Percentiles rank a stretch among this genome's conserved stretches.
These are phyloP conservation scores for Melanargia galathea DNA, from an alignment of 2,888 invertebrate species.

Conservation along the genomic window DNA sequence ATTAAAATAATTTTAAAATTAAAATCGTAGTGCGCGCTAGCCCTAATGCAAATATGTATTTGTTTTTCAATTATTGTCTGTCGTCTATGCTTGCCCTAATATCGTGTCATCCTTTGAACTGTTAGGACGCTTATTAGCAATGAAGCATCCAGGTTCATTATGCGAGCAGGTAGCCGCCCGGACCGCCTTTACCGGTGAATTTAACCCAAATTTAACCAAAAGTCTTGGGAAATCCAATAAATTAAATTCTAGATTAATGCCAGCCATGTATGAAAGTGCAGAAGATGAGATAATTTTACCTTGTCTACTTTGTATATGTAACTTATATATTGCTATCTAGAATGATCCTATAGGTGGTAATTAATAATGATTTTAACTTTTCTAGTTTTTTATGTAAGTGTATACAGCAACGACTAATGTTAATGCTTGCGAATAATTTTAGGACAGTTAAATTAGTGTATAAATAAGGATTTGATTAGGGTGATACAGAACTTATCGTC, in stretches of 20 bases:
- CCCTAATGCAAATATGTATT: no score
- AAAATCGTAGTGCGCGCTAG: no score
- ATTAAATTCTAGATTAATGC: constrained; percentile 16
- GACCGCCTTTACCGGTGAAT: constrained; percentile 19
- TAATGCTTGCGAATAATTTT: no score
- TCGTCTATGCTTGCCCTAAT: background rate
- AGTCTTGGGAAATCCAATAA: constrained; percentile 15
- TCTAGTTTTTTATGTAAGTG: background rate
- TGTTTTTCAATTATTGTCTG: no score
- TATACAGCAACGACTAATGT: no score
- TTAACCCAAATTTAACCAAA: constrained; percentile 22
- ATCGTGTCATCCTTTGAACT: constrained; percentile 29
- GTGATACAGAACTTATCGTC: no score
- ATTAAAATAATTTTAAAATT: no score
- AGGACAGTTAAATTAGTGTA: no score
- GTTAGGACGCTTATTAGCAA: constrained; percentile 37
- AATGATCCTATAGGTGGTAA: background rate
- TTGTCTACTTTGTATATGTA: background rate
- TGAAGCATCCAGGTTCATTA: constrained; percentile 22
- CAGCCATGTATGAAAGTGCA: constrained; percentile 3
- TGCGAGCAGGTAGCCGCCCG: constrained; percentile 23
- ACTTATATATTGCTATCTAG: background rate
- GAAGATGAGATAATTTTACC: background rate
- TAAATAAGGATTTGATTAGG: no score
- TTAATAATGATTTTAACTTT: background rate